phyloP scores from a whole-genome alignment of 35 echinoderm and acorn worm species.

The Nesometra sesokonis region DNA sequence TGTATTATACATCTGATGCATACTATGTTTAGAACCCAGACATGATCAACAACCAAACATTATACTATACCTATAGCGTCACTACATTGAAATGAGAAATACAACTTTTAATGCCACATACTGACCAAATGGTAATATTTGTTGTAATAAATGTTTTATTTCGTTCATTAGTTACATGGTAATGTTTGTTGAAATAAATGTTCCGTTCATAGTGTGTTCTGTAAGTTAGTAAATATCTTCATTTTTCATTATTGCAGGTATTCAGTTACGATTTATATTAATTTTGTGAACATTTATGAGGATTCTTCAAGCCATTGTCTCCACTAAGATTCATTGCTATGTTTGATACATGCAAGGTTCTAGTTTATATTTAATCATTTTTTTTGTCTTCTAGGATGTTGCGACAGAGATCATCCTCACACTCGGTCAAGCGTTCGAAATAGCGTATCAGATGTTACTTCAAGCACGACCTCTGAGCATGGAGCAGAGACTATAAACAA shows the following conservation, averaged over 20 bases:
- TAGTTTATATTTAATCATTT: background rate
- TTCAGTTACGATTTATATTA: background rate
- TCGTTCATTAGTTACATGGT: no score
- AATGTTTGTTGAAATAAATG: no score
- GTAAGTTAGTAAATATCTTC: background rate
- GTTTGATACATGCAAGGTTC: background rate
- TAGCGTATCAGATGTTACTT: conserved; percentile 87
- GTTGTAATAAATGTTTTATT: no score
- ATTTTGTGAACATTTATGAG: background rate
- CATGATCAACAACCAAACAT: no score
- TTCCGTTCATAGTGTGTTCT: no score
- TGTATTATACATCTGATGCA: no score
- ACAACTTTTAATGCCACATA: no score
- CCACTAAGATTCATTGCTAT: background rate
- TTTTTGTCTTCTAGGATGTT: conserved; percentile 38
- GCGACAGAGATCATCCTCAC: conserved; percentile 93
- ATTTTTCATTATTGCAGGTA: background rate
- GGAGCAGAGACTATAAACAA: background rate
- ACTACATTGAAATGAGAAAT: no score
- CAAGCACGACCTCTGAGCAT: conserved; percentile 28
- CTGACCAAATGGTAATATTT: no score
- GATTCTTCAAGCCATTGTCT: background rate
- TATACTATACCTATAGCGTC: no score
- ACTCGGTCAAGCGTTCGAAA: conserved; percentile 90
- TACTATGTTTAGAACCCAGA: no score